phyloP scores from a whole-genome alignment of 1,140 invertebrate species.

The Vollenhovia emeryi region DNA sequence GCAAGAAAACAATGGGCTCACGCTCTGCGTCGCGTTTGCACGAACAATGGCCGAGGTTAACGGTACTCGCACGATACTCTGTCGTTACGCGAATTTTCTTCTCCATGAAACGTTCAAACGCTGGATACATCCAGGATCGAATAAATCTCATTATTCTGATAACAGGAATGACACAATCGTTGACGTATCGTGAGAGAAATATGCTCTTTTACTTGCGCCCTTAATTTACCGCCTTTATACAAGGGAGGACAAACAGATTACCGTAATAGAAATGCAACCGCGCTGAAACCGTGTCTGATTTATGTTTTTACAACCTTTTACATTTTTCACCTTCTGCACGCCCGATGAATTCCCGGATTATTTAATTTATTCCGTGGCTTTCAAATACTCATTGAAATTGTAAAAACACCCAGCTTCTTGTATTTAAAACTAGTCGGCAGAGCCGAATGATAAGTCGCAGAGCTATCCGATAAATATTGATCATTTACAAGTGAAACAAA shows the following conservation, averaged over 20 bases:
- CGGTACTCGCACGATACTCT: not conserved
- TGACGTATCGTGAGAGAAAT: not conserved
- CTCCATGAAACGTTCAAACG: not conserved
- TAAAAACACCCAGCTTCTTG: not conserved
- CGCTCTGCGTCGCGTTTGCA: not conserved
- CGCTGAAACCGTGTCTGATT: not conserved
- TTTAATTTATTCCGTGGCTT: not conserved
- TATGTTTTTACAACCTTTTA: not conserved
- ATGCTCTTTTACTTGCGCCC: not conserved
- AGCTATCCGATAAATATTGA: not conserved
- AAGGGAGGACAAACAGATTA: not conserved
- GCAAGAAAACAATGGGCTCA: not conserved
- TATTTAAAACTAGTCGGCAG: not conserved
- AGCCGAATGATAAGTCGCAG: not conserved
- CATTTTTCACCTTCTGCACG: not conserved
- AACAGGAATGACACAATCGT: not conserved
- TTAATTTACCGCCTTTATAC: not conserved
- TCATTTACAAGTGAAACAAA: not conserved
- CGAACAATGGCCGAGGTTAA: not conserved
- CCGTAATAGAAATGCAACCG: not conserved
- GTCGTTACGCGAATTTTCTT: constrained; percentile 6
- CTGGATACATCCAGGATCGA: not conserved
- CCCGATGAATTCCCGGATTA: not conserved
- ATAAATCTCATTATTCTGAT: not conserved
- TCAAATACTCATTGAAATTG: not conserved